These are phyloP conservation scores for Trichechus manatus DNA, from an alignment of 2,113 vertebrate genomes.

Conservation along the genomic window DNA sequence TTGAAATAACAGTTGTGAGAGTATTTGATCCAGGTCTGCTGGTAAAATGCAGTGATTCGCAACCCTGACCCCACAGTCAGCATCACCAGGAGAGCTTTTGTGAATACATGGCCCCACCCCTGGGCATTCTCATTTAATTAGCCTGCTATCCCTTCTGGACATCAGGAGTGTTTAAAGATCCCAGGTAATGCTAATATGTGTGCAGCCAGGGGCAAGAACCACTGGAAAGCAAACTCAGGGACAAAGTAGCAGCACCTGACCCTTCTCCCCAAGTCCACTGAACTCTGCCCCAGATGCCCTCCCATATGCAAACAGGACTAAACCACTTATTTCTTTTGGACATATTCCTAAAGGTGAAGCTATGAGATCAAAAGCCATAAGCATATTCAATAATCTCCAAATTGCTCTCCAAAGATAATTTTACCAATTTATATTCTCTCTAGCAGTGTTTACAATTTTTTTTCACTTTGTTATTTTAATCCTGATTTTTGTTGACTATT, in stretches of 20 bases:
- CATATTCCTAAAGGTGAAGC: not conserved
- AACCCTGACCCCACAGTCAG: too few species aligned
- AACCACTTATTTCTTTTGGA: not conserved
- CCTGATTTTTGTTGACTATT: not conserved
- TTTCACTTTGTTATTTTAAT: not conserved
- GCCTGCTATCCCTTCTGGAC: not conserved
- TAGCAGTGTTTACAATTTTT: not conserved
- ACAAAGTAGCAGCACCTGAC: not conserved
- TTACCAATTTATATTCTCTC: not conserved
- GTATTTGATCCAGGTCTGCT: not conserved
- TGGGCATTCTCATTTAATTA: too few species aligned
- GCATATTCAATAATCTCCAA: not conserved
- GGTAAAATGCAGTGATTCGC: not conserved
- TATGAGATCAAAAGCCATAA: not conserved
- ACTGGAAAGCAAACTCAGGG: not conserved
- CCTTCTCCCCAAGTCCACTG: not conserved
- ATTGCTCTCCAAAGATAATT: not conserved
- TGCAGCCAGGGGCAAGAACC: not conserved
- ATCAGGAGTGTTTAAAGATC: not conserved
- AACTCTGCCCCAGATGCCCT: not conserved
- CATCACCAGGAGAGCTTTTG: not conserved
- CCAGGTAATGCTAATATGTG: fast-evolving
- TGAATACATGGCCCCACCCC: not conserved
- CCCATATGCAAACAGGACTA: not conserved
- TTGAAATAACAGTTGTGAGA: not conserved